These are phyloP conservation scores for Apoderus coryli DNA, from an alignment of 2,888 invertebrate genomes.

Conservation along the genomic window DNA sequence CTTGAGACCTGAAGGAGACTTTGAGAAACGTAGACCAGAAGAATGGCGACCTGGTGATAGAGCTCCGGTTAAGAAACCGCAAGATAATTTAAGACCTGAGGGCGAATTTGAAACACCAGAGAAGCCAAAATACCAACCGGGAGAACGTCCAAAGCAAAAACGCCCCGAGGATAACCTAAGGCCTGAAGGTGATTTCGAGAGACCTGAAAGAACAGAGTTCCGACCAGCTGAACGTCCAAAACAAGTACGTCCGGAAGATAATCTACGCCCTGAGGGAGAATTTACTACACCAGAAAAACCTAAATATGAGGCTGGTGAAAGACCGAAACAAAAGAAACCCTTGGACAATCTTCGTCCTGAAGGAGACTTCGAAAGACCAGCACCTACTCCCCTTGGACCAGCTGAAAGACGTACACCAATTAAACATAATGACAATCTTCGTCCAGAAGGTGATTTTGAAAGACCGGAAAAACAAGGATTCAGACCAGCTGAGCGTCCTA, in stretches of 20 bases:
- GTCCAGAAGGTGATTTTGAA: slow-evolving; percentile 37
- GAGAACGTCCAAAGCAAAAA: slow-evolving; percentile 31
- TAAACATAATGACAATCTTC: slow-evolving; percentile 27
- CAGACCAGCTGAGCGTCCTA: slow-evolving; percentile 32
- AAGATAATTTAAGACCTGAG: slow-evolving; percentile 39
- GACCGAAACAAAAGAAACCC: slow-evolving; percentile 30
- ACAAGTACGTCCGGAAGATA: slow-evolving; percentile 37
- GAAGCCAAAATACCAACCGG: slow-evolving; percentile 29
- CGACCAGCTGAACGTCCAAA: slow-evolving; percentile 36
- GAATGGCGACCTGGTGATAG: slow-evolving; percentile 25
- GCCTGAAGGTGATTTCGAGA: slow-evolving; percentile 34
- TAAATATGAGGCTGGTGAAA: slow-evolving; percentile 29
- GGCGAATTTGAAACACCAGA: slow-evolving; percentile 34
- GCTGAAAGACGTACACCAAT: slow-evolving; percentile 25
- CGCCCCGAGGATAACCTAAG: slow-evolving; percentile 35
- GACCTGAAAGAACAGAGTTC: slow-evolving; percentile 32
- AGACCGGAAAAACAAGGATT: slow-evolving; percentile 31
- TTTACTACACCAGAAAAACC: slow-evolving; percentile 24
- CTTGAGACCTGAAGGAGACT: slow-evolving; percentile 33
- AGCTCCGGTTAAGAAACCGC: slow-evolving; percentile 31
- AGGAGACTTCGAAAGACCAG: slow-evolving; percentile 33
- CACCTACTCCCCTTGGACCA: slow-evolving; percentile 27
- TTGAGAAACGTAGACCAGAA: slow-evolving; percentile 30
- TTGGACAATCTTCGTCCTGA: slow-evolving; percentile 34
- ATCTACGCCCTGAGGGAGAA: slow-evolving; percentile 36